Evolutionary conservation across 1,140 invertebrate species (phyloP), one percentile per base, ranked within the genome.

Genomic region (Arion vulgaris): DNA sequence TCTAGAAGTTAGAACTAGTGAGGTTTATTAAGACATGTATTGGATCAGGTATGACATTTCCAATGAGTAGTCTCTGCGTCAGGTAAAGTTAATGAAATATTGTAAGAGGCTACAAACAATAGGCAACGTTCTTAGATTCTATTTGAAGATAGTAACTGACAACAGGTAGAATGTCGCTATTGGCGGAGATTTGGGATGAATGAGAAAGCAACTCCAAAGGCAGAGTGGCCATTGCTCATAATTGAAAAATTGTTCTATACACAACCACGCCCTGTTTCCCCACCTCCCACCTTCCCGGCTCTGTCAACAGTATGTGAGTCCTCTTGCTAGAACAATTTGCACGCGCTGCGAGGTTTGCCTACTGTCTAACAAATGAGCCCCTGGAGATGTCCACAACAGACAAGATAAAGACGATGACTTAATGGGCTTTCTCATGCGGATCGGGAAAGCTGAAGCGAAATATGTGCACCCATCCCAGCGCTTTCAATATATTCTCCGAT

Each of bases 371-470:
- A 51, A 75, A 75, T 51, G 73, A 51, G 73, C 45, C 73, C 73
- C 73, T 15, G 13, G 73, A 51, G 73, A 75, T 45, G 73, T 5
- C 26, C 73, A 28, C 26, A 32, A 2, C 45, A 51, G 73, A 45
- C 73, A 51, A 45, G 19, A 51, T 75, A 34, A 75, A 75, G 73
- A 75, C 73, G 45, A 53, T 49, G 71, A 34, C 45, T 51, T 75
- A 75, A 75, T 75, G 73, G 73, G n/a, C 19, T 75, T 34, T 75
- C 73, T 75, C 39, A 49, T 32, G 73, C 73, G 73, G 28, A 75
- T 45, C 73, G 13, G 73, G 28, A 34, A 75, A 41, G 41, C 17
- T 45, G 19, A n/a, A 66, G 62, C n/a, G 62, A n/a, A 28, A 66
- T 66, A 66, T 66, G 62, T 28, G 62, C 62, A 66, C 62, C 62